Conservation (phyloP, 2,888 invertebrate species). For the Mimas tiliae region DNA sequence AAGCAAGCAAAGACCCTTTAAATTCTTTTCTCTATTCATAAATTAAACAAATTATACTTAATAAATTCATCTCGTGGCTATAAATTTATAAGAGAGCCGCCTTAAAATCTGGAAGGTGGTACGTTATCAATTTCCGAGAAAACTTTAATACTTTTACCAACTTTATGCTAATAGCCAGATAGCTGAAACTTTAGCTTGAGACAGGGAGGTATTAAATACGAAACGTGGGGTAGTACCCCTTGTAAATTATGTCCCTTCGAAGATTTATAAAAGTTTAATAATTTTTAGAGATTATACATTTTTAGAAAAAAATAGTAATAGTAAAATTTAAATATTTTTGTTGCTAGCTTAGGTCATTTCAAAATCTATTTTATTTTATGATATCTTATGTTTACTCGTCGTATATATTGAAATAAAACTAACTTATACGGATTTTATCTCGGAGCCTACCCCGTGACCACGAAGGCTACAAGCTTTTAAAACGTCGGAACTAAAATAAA, state of each 20-base stretch:
- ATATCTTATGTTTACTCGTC: too few species aligned
- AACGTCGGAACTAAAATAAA: too few species aligned
- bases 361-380: too few species aligned
- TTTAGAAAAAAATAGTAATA: too few species aligned
- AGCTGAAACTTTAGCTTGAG: constrained; percentile 64
- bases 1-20: not conserved
- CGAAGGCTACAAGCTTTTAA: too few species aligned
- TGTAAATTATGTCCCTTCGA: not conserved
- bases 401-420: too few species aligned
- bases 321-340: too few species aligned
- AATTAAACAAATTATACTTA: constrained; percentile 46
- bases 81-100: constrained; percentile 63
- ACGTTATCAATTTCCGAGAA: constrained; percentile 72
- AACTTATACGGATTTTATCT: too few species aligned
- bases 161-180: constrained; percentile 78
- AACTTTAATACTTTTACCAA: constrained; percentile 71
- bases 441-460: too few species aligned
- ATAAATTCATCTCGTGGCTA: constrained; percentile 54
- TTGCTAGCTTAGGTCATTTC: too few species aligned
- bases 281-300: too few species aligned
- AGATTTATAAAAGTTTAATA: too few species aligned
- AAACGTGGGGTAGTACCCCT: not conserved
- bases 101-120: constrained; percentile 60
- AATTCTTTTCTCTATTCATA: constrained; percentile 13
- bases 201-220: constrained; percentile 41